These are phyloP conservation scores for Kobus ellipsiprymnus DNA, from an alignment of 2,113 vertebrate genomes.

Conservation along the genomic window DNA sequence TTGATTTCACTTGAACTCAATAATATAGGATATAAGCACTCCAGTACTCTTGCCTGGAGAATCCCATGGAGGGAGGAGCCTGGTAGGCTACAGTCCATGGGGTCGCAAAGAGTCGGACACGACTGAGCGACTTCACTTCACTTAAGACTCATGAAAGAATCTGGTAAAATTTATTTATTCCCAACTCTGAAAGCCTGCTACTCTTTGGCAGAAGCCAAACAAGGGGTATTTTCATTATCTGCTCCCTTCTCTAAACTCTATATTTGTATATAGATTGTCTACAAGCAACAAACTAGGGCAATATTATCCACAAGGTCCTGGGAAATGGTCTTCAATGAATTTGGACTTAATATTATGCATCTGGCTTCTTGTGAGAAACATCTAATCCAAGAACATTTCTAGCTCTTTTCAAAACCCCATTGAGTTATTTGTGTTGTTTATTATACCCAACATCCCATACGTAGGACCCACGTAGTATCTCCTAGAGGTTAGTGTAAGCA, in stretches of 20 bases:
- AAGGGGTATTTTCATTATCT: neutral
- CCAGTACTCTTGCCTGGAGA: no score
- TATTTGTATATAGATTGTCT: neutral
- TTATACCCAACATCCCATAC: neutral
- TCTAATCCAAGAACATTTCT: neutral
- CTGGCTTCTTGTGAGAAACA: neutral
- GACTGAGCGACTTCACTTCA: no score
- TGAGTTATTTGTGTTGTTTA: neutral
- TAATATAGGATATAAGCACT: neutral
- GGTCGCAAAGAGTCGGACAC: no score
- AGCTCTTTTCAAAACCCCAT: neutral
- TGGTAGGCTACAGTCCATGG: no score
- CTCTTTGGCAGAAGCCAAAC: neutral
- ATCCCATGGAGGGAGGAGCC: no score
- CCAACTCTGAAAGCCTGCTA: neutral
- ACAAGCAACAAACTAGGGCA: neutral
- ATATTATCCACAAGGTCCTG: neutral
- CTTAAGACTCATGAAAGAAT: neutral
- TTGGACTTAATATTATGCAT: neutral
- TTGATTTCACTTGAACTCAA: neutral
- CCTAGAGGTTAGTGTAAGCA: neutral
- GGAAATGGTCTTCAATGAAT: neutral
- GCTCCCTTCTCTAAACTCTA: neutral
- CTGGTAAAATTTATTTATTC: neutral
- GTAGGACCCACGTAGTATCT: neutral